Evolutionary conservation across 2,888 invertebrate genomes (phyloP).

Genomic region (Congeria kusceri): DNA sequence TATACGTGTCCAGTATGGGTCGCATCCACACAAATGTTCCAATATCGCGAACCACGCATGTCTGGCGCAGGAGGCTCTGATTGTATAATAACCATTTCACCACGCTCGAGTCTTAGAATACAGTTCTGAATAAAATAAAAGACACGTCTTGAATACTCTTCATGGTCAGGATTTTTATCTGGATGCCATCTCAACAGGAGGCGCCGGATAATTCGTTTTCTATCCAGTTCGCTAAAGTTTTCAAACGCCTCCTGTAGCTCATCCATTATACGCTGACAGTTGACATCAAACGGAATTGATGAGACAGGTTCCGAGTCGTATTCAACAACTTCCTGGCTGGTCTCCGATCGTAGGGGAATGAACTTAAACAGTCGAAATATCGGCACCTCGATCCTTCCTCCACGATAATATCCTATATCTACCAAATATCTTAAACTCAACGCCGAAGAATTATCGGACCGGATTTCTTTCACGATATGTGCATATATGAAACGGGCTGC

Average conservation of each 20-base stretch:
- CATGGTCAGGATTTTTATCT: constrained; percentile 59
- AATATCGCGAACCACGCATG: constrained; percentile 28
- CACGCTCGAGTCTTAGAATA: constrained; percentile 45
- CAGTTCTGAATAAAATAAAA: constrained; percentile 57
- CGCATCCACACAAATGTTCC: neutral
- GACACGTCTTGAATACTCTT: constrained; percentile 46
- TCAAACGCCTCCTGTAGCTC: constrained; percentile 29
- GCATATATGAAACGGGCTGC: no score
- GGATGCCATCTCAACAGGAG: constrained; percentile 66
- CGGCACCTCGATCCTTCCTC: constrained; percentile 9
- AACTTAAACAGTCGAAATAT: constrained; percentile 32
- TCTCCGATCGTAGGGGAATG: constrained; percentile 5
- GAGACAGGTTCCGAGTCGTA: constrained; percentile 33
- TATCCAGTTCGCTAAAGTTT: constrained; percentile 18
- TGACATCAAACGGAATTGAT: constrained; percentile 47
- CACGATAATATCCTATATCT: constrained; percentile 8
- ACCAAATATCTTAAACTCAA: constrained; percentile 16
- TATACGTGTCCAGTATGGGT: constrained; percentile 10
- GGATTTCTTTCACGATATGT: neutral
- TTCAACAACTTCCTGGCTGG: constrained; percentile 5
- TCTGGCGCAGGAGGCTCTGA: constrained; percentile 14
- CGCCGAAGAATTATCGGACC: neutral
- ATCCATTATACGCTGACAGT: constrained; percentile 29
- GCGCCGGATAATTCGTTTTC: constrained; percentile 47
- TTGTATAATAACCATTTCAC: constrained; percentile 7